Percentiles rank a stretch among this genome's conserved stretches.
Conservation (phyloP, 2,888 invertebrate genomes). For the Camponotus fellah region DNA sequence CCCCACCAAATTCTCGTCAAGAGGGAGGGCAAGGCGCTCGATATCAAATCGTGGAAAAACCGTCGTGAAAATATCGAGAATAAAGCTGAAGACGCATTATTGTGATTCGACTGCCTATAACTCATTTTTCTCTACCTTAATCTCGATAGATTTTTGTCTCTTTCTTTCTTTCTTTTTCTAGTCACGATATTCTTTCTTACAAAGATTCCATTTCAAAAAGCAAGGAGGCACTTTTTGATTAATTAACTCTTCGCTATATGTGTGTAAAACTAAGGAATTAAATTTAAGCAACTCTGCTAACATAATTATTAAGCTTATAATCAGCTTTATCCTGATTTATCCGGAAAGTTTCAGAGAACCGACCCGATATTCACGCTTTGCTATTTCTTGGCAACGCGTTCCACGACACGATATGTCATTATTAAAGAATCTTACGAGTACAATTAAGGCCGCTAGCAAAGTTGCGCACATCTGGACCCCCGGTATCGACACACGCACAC, state of each 20-base stretch:
- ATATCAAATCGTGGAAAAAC: slow-evolving; percentile 81
- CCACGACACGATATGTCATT: slow-evolving; percentile 5
- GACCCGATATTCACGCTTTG: neutral
- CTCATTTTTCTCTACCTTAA: slow-evolving; percentile 38
- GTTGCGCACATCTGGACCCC: slow-evolving; percentile 31
- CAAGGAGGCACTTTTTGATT: neutral
- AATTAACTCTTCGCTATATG: neutral
- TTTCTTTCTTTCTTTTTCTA: neutral
- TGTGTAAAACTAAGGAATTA: neutral
- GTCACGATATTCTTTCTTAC: neutral
- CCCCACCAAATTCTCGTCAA: slow-evolving; percentile 69
- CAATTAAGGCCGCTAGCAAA: slow-evolving; percentile 18
- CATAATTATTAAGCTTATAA: neutral
- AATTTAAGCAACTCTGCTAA: neutral
- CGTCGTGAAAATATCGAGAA: slow-evolving; percentile 66
- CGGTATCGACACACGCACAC: slow-evolving; percentile 29
- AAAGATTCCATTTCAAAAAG: neutral
- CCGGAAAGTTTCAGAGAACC: neutral
- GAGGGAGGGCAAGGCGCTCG: slow-evolving; percentile 75
- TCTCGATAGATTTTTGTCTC: slow-evolving; percentile 44
- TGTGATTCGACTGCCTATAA: slow-evolving; percentile 28
- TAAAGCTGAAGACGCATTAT: slow-evolving; percentile 53
- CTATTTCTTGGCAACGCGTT: neutral
- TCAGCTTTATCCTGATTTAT: neutral
- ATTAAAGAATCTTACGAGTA: slow-evolving; percentile 24